Base-by-base conservation (phyloP, 2,888 invertebrate species). In the Athetis lepigone region DNA sequence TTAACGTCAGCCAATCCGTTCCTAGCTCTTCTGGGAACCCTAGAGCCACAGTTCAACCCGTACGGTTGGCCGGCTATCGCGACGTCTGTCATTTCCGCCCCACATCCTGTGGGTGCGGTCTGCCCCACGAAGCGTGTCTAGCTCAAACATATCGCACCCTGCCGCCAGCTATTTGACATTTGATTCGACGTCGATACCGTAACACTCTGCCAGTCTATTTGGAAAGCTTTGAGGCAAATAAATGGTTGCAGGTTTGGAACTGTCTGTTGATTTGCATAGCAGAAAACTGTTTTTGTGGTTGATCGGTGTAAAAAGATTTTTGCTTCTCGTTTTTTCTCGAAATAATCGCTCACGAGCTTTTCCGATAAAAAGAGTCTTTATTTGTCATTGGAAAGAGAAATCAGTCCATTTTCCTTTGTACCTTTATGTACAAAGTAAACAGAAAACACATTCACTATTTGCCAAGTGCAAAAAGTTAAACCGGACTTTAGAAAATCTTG, bases 61-160 rank as follows among this genome's bases (percentile, higher is more conserved):
- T 61, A 74, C 51, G 75, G 45, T 59, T 66, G 63, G 62, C 47
- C 50, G 74, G 72, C 66, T 82, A 86, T 83, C 82, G 72, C 77
- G 78, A 81, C 79, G 78, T 75, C 76, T 81, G 84, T 83, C 85
- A 79, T 77, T 67, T 68, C 77, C 80, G 78, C 71, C 77, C 78
- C 75, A 75, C 80, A 83, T 86, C 83, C 85, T 82, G 82, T 75
- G 74, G 80, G 82, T 72, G 77, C 74, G 75, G 64, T 45, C 51
- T 70, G 76, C 71, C 67, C 63, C 70, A 52, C 64, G 65, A 45
- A 74, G 75, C 75, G 70, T 79, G 71, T 46, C 54, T 64, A 72
- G 68, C 58, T 73, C 73, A 68, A 71, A 68, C 76, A 75, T 63
- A 79, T 74, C 77, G 72, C 69, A 65, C 69, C 65, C 67, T 51